phyloP scores from a whole-genome alignment of 2,888 invertebrate genomes.

The Eurytoma californica region DNA sequence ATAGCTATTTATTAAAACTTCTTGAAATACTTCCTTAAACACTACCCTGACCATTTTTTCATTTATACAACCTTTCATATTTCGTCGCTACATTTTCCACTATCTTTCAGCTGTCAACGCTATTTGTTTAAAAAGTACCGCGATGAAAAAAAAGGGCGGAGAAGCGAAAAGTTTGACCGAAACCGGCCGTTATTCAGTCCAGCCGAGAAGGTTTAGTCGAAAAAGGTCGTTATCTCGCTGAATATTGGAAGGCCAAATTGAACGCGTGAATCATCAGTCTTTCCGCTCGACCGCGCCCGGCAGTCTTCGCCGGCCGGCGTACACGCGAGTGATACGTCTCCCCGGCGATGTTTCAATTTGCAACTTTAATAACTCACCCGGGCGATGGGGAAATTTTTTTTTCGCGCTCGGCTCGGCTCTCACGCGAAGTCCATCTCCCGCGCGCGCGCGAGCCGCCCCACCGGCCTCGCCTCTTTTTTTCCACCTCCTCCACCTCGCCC shows the following conservation, averaged over 20 bases:
- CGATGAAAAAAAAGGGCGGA: too few relatives aligned
- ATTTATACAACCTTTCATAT: too few relatives aligned
- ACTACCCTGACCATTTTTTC: too few relatives aligned
- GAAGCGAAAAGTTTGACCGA: too few relatives aligned
- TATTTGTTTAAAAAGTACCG: too few relatives aligned
- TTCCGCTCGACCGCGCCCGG: conserved; percentile 13
- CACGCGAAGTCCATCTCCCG: neutral
- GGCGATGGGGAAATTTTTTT: conserved; percentile 5
- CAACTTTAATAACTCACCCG: conserved; percentile 36
- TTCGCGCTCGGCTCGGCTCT: neutral
- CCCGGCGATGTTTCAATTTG: conserved; percentile 31
- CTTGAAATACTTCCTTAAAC: too few relatives aligned
- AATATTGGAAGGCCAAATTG: neutral
- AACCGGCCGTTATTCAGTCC: too few relatives aligned
- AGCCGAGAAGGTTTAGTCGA: too few relatives aligned
- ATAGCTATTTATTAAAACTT: too few relatives aligned
- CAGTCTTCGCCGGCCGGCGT: neutral
- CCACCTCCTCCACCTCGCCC: neutral
- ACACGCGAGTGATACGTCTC: neutral
- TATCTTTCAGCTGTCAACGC: too few relatives aligned
- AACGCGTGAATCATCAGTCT: conserved; percentile 4
- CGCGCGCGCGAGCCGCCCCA: neutral
- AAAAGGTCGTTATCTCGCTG: too few relatives aligned
- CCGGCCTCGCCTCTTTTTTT: neutral
- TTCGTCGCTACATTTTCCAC: too few relatives aligned